These are phyloP conservation scores for Lasioglossum vierecki DNA, from an alignment of 2,888 invertebrate genomes.

Conservation along the genomic window DNA sequence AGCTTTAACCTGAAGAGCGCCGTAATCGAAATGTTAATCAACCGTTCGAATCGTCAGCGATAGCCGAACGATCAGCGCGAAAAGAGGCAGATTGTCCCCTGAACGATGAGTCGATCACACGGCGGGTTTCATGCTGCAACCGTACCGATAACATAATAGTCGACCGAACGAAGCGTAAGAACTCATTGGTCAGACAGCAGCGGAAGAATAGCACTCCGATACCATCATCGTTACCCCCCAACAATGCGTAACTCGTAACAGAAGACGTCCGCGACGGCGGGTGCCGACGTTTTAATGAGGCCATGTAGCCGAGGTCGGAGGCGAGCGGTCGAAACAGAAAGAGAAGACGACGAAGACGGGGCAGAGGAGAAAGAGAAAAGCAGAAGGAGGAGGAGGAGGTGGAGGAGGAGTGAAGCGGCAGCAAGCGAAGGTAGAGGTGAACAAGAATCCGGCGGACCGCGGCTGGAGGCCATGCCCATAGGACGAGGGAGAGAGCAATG, in stretches of 20 bases:
- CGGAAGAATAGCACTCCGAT: conserved; percentile 39
- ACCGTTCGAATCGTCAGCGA: background rate
- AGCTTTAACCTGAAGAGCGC: too few species aligned
- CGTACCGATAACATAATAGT: background rate
- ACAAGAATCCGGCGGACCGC: conserved; percentile 82
- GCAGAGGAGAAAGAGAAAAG: background rate
- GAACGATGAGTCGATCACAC: background rate
- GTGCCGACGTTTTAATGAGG: conserved; percentile 67
- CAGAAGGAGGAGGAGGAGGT: background rate
- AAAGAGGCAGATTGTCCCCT: background rate
- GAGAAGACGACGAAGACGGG: conserved; percentile 11
- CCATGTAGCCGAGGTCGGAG: conserved; percentile 54
- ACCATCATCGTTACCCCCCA: conserved; percentile 46
- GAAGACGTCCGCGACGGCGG: conserved; percentile 45
- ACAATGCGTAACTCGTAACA: conserved; percentile 49
- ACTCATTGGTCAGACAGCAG: conserved; percentile 25
- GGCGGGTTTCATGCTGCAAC: background rate
- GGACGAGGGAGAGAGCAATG: conserved; percentile 75
- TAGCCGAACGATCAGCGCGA: background rate
- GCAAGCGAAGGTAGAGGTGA: conserved; percentile 52
- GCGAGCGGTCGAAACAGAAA: conserved; percentile 25
- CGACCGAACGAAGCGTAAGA: conserved; percentile 8
- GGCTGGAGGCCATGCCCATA: conserved; percentile 74
- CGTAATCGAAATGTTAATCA: too few species aligned
- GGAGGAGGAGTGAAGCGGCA: conserved; percentile 37